phyloP scores from a whole-genome alignment of 1,140 invertebrate species.

The Tetraneura akinire region DNA sequence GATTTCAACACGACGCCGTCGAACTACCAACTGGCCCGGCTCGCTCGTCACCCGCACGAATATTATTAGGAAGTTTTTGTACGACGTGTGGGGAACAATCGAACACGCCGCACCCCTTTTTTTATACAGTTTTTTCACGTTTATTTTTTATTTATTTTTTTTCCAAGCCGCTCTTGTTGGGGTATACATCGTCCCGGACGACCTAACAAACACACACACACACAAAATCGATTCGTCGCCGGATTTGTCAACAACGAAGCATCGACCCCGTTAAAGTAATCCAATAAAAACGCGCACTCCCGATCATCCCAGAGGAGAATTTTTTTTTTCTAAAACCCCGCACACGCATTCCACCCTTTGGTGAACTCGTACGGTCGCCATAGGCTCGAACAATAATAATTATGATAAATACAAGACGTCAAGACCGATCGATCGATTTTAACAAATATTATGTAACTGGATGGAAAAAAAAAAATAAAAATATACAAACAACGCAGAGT shows the following conservation, averaged over 20 bases:
- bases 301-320: background rate
- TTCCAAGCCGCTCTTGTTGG: background rate
- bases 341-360: conserved; percentile 22
- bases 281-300: conserved; percentile 31
- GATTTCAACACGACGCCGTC: background rate
- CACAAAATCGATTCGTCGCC: conserved; percentile 36
- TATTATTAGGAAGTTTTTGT: no score
- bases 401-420: no score
- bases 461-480: no score
- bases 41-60: no score
- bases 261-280: conserved; percentile 38
- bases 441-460: no score
- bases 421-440: no score
- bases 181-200: background rate
- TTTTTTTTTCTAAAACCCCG: no score
- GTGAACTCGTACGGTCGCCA: background rate
- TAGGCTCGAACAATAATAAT: no score
- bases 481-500: no score
- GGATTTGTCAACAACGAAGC: conserved; percentile 41
- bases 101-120: conserved; percentile 24
- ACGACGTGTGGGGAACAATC: conserved; percentile 2
- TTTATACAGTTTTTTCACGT: background rate
- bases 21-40: no score
- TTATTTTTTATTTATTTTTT: no score
- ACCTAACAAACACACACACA: conserved; percentile 7